A percentile compares a stretch with the other conserved stretches of the same genome.
phyloP scores from a whole-genome alignment of 2,888 invertebrate genomes.

The Meandrusa payeni region DNA sequence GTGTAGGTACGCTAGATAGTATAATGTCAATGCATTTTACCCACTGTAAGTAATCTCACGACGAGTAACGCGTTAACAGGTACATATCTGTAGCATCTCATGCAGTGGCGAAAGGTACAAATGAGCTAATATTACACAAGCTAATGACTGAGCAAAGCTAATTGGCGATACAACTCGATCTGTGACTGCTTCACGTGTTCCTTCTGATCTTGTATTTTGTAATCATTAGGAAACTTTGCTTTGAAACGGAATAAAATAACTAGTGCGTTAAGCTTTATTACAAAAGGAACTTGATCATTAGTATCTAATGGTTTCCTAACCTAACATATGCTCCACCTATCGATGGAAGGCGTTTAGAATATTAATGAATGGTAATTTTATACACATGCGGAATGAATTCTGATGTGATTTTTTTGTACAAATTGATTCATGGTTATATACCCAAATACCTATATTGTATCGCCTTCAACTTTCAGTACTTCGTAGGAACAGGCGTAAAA shows the following conservation, averaged over 20 bases:
- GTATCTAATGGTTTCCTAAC: no score
- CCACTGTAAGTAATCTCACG: not conserved
- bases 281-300: not conserved
- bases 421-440: no score
- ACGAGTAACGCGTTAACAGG: constrained; percentile 7
- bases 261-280: constrained; percentile 1
- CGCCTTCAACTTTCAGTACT: no score
- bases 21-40: not conserved
- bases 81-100: constrained; percentile 7
- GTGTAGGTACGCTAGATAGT: no score
- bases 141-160: constrained; percentile 17
- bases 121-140: constrained; percentile 13
- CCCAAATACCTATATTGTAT: no score
- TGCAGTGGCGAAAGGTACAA: constrained; percentile 6
- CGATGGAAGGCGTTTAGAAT: no score
- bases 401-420: no score
- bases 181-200: constrained; percentile 4
- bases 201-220: constrained; percentile 8
- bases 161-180: constrained; percentile 18
- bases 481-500: no score
- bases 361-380: no score
- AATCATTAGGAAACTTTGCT: constrained; percentile 2
- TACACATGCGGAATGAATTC: no score
- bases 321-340: no score
- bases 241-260: constrained; percentile 9